phyloP scores from a whole-genome alignment of 2,888 invertebrate species.

The Conistra vaccinii region DNA sequence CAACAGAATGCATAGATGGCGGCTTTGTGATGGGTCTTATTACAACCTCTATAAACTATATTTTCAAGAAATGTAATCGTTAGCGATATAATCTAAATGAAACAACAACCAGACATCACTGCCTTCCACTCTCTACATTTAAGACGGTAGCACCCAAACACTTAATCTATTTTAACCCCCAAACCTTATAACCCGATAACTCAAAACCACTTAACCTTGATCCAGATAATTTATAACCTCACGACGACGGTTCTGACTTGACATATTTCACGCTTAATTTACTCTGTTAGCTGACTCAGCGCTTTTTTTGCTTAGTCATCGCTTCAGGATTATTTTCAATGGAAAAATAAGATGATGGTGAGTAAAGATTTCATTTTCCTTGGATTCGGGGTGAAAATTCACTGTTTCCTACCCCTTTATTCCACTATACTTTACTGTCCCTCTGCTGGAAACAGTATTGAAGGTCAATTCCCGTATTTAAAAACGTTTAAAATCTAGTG shows the following conservation, averaged over 20 bases:
- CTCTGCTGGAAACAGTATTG: background rate
- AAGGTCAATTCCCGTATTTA: background rate
- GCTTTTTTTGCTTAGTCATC: constrained; percentile 41
- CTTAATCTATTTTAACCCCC: constrained; percentile 25
- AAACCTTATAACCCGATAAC: constrained; percentile 32
- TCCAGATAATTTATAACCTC: constrained; percentile 50
- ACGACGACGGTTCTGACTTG: constrained; percentile 40
- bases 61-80: background rate
- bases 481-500: background rate
- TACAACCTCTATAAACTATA: background rate
- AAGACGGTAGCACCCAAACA: constrained; percentile 18
- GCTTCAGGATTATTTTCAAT: constrained; percentile 18
- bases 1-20: background rate
- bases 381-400: background rate
- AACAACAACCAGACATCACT: background rate
- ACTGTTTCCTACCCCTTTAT: too few species aligned
- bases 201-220: constrained; percentile 55
- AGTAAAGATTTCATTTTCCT: background rate
- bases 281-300: constrained; percentile 41
- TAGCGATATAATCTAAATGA: background rate
- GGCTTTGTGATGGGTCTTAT: background rate
- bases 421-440: too few species aligned
- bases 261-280: constrained; percentile 63
- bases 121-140: background rate
- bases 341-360: background rate